These are phyloP conservation scores for Eupithecia tripunctaria DNA, from an alignment of 2,888 invertebrate species.

Conservation along the genomic window DNA sequence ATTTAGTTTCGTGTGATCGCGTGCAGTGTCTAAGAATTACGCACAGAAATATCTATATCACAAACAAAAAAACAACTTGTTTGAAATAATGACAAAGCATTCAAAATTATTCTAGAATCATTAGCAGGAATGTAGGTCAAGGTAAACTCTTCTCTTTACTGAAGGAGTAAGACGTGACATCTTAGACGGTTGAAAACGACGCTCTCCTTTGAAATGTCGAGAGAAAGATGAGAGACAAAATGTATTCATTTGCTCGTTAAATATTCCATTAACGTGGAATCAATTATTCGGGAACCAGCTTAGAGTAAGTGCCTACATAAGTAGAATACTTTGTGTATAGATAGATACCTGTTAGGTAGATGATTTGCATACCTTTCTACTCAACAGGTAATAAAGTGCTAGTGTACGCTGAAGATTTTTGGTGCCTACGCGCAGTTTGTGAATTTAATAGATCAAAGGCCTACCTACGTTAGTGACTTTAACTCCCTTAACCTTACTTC, in stretches of 20 bases:
- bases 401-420: too few species aligned
- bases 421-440: too few species aligned
- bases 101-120: constrained; percentile 5
- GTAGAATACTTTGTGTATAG: neutral
- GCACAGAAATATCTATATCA: too few species aligned
- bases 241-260: constrained; percentile 11
- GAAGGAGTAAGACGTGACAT: constrained; percentile 20
- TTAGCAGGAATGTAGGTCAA: neutral
- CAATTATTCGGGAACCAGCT: constrained; percentile 17
- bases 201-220: constrained; percentile 21
- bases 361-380: too few species aligned
- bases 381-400: too few species aligned
- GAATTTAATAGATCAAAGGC: too few species aligned
- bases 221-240: constrained; percentile 1
- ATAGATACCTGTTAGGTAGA: too few species aligned
- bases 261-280: constrained; percentile 35
- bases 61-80: too few species aligned
- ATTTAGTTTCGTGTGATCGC: neutral
- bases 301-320: neutral
- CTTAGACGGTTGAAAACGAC: constrained; percentile 8
- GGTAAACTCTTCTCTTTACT: constrained; percentile 8
- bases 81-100: neutral
- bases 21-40: too few species aligned
- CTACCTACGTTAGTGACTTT: too few species aligned
- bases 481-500: too few species aligned